These are phyloP conservation scores for Carassius auratus DNA, from an alignment of 2,113 vertebrate genomes.

Conservation along the genomic window DNA sequence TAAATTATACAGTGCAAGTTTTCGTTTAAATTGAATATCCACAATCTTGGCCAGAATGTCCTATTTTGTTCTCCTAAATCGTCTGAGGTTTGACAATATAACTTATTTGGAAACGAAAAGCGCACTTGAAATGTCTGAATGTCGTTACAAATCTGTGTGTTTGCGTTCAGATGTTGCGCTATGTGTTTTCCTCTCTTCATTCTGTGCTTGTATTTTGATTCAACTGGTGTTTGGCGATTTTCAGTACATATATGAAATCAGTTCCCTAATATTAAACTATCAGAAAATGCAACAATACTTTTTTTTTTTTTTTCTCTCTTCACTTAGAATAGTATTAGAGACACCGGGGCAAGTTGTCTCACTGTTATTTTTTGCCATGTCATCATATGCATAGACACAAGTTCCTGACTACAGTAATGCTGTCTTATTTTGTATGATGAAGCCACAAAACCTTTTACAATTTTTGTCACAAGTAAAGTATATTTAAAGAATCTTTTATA, in stretches of 20 bases:
- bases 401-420: too few species aligned
- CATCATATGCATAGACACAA: neutral
- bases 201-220: neutral
- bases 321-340: neutral
- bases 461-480: too few species aligned
- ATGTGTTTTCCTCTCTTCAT: neutral
- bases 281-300: too few species aligned
- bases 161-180: too few species aligned
- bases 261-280: too few species aligned
- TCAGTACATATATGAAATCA: too few species aligned
- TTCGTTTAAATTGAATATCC: neutral
- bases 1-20: neutral
- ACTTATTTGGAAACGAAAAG: neutral
- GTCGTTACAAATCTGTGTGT: neutral
- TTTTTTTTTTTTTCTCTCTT: too few species aligned
- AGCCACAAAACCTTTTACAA: too few species aligned
- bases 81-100: neutral
- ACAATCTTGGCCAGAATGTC: neutral
- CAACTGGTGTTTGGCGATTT: neutral
- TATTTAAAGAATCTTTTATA: too few species aligned
- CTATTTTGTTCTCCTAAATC: neutral
- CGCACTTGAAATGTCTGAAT: neutral
- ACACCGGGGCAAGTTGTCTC: neutral
- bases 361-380: neutral
- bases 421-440: too few species aligned